Base-by-base conservation (phyloP, 2,888 invertebrate species). In the Apamea epomidion region DNA sequence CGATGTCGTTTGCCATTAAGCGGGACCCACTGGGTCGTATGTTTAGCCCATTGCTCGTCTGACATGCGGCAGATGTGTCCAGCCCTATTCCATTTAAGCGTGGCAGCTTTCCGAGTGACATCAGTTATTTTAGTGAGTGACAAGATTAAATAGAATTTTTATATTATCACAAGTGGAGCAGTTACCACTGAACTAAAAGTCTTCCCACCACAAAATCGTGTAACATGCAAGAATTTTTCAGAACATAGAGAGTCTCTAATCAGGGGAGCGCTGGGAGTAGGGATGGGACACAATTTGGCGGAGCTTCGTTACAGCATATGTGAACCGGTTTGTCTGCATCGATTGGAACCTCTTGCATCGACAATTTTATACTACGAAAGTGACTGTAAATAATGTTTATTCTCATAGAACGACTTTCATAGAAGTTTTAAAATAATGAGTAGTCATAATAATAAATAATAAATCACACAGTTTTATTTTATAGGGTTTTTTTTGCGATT, bases 201-300 rank as follows among this genome's bases (percentile, higher is more conserved):
- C 16, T 14, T 21, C 18, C 29, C 12, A 12, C 1, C 8, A 29
- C 2, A 37, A 2, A 65, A 37, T 3, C 3, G 21, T 54, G 18
- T 54, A 69, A 18, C 37, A 21, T 42, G 16, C 42, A 60, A 74
- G 29, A 69, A 65, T 48, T 54, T n/a, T 74, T 64, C 58, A 67
- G 54, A 70, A 70, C 48, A 62, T 37, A 65, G 29, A 37, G 18
- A 14, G 51, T 68, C 74, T 72, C 74, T 72, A 85, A 85, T 85
- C 81, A 85, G 29, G n/a, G 16, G 25, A 74, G 51, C 48, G 37
- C 25, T n/a, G 67, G 81, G 81, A 74, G 18, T 67, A 71, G 16
- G 8, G 54, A 54, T 16, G 37, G 37, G 45, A 37, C 29, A 58
- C 74, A 68, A 84, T 77, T 84, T 85, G 74, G 58, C 51, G 7